phyloP scores from a whole-genome alignment of 2,113 vertebrate genomes.

The Notechis scutatus region DNA sequence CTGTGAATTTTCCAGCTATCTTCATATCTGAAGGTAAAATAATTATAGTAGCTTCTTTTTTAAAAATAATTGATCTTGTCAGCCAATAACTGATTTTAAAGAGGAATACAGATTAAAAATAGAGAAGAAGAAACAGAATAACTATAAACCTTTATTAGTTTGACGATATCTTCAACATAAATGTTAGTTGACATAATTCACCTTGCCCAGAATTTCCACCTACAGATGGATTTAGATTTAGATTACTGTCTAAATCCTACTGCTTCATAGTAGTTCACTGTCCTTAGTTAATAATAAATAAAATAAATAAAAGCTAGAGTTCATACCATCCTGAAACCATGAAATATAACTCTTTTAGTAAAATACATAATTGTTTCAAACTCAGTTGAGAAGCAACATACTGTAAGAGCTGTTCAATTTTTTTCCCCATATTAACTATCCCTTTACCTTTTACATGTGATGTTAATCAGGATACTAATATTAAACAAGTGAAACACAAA shows the following conservation, averaged over 20 bases:
- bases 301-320: conserved; percentile 18
- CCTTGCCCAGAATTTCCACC: background rate
- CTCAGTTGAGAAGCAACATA: background rate
- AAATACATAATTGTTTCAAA: background rate
- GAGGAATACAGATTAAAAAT: background rate
- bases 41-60: background rate
- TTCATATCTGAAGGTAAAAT: background rate
- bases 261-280: background rate
- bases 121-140: background rate
- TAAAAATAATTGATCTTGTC: background rate
- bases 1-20: background rate
- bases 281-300: conserved; percentile 31
- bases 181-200: conserved; percentile 18
- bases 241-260: background rate
- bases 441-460: background rate
- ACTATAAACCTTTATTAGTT: background rate
- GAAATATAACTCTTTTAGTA: background rate
- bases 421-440: background rate
- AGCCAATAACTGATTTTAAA: background rate
- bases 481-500: background rate
- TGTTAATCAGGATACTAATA: background rate
- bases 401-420: background rate
- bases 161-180: background rate
- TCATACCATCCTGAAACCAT: conserved; percentile 21
- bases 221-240: conserved; percentile 14